Conservation (phyloP, 2,888 invertebrate genomes). For the Rhagium mordax region DNA sequence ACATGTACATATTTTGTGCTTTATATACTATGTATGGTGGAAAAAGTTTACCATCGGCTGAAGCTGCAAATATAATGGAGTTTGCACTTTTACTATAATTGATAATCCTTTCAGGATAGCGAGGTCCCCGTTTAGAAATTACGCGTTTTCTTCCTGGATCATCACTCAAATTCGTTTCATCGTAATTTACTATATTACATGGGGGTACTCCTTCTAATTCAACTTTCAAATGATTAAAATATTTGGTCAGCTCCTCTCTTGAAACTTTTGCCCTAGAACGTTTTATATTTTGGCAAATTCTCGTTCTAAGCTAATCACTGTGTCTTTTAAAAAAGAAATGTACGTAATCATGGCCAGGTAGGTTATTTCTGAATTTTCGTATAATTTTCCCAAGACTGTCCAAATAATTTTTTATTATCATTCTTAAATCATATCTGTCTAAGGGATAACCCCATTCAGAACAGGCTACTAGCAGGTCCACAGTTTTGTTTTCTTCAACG, state of each 20-base stretch:
- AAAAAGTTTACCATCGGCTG: not conserved
- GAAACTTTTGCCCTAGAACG: no score
- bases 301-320: no score
- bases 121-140: not conserved
- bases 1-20: not conserved
- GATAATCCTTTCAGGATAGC: not conserved
- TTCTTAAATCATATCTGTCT: no score
- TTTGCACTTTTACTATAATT: not conserved
- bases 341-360: no score
- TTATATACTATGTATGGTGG: not conserved
- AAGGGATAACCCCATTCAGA: no score
- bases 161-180: slow-evolving; percentile 3
- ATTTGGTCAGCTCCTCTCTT: no score
- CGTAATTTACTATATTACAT: not conserved
- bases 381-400: no score
- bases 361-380: no score
- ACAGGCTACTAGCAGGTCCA: no score
- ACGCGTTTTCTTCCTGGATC: not conserved
- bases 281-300: not conserved
- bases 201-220: not conserved
- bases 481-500: no score
- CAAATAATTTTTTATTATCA: no score
- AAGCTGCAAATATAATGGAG: not conserved
- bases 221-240: not conserved
- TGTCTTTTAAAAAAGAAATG: no score